These are phyloP conservation scores for Tetheella fluctuosa DNA, from an alignment of 2,888 invertebrate genomes.

Conservation along the genomic window DNA sequence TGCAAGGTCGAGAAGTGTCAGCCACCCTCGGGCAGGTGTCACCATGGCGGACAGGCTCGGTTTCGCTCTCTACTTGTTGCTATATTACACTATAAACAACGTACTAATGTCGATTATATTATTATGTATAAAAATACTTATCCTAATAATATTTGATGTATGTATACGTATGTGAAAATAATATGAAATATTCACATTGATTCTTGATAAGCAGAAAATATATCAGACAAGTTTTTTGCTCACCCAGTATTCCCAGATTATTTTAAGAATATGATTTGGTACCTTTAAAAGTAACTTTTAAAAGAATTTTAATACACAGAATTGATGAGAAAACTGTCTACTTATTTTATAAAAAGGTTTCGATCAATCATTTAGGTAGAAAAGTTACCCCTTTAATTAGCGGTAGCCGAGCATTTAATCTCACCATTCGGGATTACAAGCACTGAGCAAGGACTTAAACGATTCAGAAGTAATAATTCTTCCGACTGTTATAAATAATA, in stretches of 20 bases:
- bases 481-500: slow-evolving; percentile 78
- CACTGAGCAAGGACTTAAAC: slow-evolving; percentile 81
- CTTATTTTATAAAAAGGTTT: slow-evolving; percentile 34
- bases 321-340: slow-evolving; percentile 3
- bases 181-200: too few species aligned
- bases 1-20: slow-evolving; percentile 26
- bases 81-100: slow-evolving; percentile 25
- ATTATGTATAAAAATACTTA: too few species aligned
- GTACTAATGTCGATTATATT: too few species aligned
- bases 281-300: background rate
- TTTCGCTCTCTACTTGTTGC: slow-evolving; percentile 25
- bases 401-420: slow-evolving; percentile 75
- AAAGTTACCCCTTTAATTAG: slow-evolving; percentile 81
- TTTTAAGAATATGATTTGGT: too few species aligned
- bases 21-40: slow-evolving; percentile 17
- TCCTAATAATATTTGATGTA: too few species aligned
- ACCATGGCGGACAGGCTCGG: slow-evolving; percentile 8
- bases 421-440: slow-evolving; percentile 73
- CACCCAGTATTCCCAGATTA: too few species aligned
- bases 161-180: too few species aligned
- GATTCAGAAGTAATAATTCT: slow-evolving; percentile 83
- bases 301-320: background rate
- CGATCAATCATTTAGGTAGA: slow-evolving; percentile 73
- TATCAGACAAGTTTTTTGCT: too few species aligned
- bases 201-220: too few species aligned